Conservation (phyloP, 2,113 vertebrate species). For the Tupaia chinensis region DNA sequence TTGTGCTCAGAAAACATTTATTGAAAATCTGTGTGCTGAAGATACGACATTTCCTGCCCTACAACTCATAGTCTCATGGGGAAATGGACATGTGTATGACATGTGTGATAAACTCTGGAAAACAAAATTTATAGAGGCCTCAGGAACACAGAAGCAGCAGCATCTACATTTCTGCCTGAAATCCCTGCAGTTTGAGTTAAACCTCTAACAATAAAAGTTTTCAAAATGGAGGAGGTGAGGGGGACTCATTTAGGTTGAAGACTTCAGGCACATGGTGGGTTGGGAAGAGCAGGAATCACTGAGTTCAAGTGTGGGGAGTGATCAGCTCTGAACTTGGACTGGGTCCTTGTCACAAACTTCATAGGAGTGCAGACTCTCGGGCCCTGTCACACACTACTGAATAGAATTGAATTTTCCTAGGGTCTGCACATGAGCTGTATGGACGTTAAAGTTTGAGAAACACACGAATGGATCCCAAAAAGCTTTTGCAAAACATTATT, state of each 20-base stretch:
- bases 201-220: neutral
- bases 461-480: neutral
- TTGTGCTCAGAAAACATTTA: neutral
- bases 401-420: neutral
- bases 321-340: neutral
- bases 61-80: neutral
- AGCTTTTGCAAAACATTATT: neutral
- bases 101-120: neutral
- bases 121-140: neutral
- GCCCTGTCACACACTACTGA: neutral
- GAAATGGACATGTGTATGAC: neutral
- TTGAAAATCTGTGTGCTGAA: neutral
- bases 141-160: neutral
- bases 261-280: neutral
- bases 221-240: neutral
- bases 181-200: neutral
- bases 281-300: neutral
- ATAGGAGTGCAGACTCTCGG: neutral
- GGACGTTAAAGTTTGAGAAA: neutral
- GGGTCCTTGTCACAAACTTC: neutral
- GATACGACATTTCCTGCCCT: neutral
- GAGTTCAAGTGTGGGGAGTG: slow-evolving; percentile 75
- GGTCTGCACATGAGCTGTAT: neutral
- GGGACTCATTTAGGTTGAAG: neutral
- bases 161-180: neutral